Base-by-base conservation (phyloP, 2,888 invertebrate genomes). In the Papilio protenor region DNA sequence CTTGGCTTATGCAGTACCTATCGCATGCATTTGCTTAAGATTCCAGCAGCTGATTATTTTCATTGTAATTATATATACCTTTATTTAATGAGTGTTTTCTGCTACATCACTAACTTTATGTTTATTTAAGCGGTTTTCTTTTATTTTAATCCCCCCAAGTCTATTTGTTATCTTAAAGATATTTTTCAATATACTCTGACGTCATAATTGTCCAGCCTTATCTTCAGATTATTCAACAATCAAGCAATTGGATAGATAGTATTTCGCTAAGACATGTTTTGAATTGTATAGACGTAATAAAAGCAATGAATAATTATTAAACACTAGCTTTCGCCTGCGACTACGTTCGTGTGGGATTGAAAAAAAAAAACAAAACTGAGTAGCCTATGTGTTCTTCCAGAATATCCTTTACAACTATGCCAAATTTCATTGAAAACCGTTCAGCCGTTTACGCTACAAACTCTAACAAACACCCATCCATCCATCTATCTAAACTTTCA, bases 141-240 rank as follows among this genome's bases (percentile, higher is more conserved):
- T 47, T 12, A 47, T 47, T 49, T 49, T 3, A 49, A 49, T 49
- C 49, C 4, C 49, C 2, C 3, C 14, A 11, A 33, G 33, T 40
- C 8, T 40, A 40, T 40, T 40, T 40, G 40, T 8, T 40, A 40
- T 5, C 8, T 40, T 40, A 40, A 8, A 40, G 40, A 40, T 40
- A 8, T 8, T 40, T 40, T 5, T 40, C 40, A 23, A 59, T 23
- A 59, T 23, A 59, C 23, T 57, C 8, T 23, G 57, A 59, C 57
- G 57, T 59, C 23, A 57, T 57, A 21, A 21, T 57, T 57, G 11
- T 21, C 57, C 21, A 12, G 12, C 23, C 57, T 59, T 59, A 59
- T 59, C 57, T 59, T 21, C 11, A 59, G 57, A 59, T 59, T 59
- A 59, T 59, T 21, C 57, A 57, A 57, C 2, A 59, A 59, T 59